These are phyloP conservation scores for Eulemur rubriventer DNA, from an alignment of 2,797 vertebrate genomes.

Conservation along the genomic window DNA sequence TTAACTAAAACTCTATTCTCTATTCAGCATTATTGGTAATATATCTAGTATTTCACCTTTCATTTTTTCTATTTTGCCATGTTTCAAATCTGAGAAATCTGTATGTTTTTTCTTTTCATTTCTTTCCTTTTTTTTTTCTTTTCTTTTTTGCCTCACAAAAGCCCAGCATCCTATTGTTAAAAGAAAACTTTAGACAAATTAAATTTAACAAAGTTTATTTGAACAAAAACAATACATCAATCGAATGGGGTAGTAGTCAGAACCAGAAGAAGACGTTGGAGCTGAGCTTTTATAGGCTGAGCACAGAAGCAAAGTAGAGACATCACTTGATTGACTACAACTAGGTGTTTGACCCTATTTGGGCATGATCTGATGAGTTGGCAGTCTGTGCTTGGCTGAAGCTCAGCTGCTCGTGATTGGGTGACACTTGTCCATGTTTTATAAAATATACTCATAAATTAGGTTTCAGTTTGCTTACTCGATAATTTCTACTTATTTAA, in stretches of 20 bases:
- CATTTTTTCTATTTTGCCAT: neutral
- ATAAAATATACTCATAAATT: neutral
- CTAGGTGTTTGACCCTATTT: neutral
- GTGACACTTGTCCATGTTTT: neutral
- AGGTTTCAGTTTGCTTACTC: neutral
- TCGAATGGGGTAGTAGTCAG: neutral
- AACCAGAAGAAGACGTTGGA: neutral
- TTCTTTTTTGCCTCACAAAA: neutral
- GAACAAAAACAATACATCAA: neutral
- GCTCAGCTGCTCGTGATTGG: neutral
- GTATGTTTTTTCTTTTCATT: neutral
- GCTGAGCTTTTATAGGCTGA: neutral
- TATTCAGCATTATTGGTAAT: neutral
- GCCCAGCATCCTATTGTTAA: neutral
- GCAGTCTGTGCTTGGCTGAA: neutral
- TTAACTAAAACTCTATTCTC: neutral
- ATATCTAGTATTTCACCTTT: neutral
- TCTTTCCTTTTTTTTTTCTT: neutral
- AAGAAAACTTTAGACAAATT: neutral
- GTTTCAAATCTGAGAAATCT: neutral
- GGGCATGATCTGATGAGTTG: no score
- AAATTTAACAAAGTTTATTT: neutral
- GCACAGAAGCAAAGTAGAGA: neutral
- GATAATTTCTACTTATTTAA: neutral
- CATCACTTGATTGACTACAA: neutral